Evolutionary conservation across 2,888 invertebrate genomes (phyloP), one percentile per base, ranked within the genome.

Genomic region (Apoderus coryli): DNA sequence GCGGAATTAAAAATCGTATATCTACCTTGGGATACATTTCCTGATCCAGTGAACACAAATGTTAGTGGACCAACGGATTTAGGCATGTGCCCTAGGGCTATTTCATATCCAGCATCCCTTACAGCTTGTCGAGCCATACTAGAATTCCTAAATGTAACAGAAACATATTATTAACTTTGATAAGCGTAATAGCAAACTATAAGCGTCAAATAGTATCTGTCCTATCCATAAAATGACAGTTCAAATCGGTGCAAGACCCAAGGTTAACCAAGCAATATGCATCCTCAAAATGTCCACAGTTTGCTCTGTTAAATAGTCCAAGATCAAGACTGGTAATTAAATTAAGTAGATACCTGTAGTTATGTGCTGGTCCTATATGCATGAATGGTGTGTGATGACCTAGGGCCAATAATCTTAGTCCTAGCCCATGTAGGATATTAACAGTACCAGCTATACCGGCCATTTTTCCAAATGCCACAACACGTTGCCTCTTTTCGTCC

Each of bases 341-440:
- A n/a, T n/a, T n/a, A n/a, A n/a, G n/a, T n/a, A n/a, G n/a, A n/a
- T n/a, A n/a, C n/a, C n/a, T n/a, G 60, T 99, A 99, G 59, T 99
- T 99, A 53, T 98, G 98, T 0, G 98, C 92, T 3, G 93, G 90
- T 3, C 51, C 96, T 40, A 98, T 86, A 52, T 98, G 93, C 95
- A 98, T 93, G 52, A 99, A 98, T 0, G 98, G 98, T 0, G 98
- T 98, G 52, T 98, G 98, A 56, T 99, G 96, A 0, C 98, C 98
- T 13, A 98, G 63, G 0, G 96, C 96, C 31, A 98, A 62, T 2
- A 93, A 65, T 27, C 98, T 65, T 16, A 99, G 65, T 0, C 98
- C 98, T 25, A 99, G 63, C 1, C 98, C 98, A 50, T 99, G 98
- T 10, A 99, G 64, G 45, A 99, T 96, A 56, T 99, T 95, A 31